Evolutionary conservation across 2,888 invertebrate genomes (phyloP).

Genomic region (Rhogogaster chlorosoma): DNA sequence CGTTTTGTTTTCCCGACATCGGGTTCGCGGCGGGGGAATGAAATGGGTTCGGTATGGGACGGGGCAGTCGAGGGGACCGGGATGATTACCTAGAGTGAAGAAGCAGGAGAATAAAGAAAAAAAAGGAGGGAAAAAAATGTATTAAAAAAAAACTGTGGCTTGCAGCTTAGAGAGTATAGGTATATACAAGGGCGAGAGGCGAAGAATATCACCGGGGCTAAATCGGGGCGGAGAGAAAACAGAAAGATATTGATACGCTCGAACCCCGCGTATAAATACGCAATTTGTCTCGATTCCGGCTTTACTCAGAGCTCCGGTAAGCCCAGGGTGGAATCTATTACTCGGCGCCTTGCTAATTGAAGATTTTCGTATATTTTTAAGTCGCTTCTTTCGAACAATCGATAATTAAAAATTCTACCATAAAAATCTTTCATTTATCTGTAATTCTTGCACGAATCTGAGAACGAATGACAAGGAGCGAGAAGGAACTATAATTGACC

Average conservation of each 20-base stretch:
- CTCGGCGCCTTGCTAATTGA: slow-evolving; percentile 17
- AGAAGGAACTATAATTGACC: neutral
- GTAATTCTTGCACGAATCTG: neutral
- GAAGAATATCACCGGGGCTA: neutral
- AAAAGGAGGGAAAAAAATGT: slow-evolving; percentile 7
- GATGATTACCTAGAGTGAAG: slow-evolving; percentile 52
- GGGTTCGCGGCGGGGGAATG: neutral
- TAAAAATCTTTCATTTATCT: neutral
- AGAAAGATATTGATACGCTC: slow-evolving; percentile 51
- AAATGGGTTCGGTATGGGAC: neutral
- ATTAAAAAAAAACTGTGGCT: neutral
- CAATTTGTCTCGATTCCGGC: slow-evolving; percentile 52
- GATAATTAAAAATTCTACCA: neutral
- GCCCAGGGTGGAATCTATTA: slow-evolving; percentile 25
- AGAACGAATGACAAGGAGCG: neutral
- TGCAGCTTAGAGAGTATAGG: slow-evolving; percentile 15
- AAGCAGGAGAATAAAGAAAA: slow-evolving; percentile 3
- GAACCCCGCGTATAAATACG: slow-evolving; percentile 49
- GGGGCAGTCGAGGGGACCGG: slow-evolving; percentile 42
- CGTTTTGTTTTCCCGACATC: slow-evolving; percentile 47
- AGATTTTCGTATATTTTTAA: neutral
- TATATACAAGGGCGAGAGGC: neutral
- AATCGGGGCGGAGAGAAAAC: slow-evolving; percentile 12
- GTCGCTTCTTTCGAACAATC: neutral
- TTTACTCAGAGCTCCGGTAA: slow-evolving; percentile 23